Evolutionary conservation across 2,113 vertebrate genomes (phyloP), one percentile per base, ranked within the genome.

Genomic region (Sander vitreus): DNA sequence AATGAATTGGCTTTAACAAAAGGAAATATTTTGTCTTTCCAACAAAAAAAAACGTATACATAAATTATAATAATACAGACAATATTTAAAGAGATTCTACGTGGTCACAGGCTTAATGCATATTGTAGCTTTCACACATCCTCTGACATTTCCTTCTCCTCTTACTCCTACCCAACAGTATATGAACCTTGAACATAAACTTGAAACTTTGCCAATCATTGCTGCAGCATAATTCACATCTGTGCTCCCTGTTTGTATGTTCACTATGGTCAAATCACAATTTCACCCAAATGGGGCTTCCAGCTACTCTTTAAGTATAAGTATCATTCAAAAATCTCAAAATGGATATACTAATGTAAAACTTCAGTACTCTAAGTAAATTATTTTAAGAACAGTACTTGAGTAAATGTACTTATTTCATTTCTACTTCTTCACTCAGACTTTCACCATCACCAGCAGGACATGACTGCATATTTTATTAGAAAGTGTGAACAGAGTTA

Each of bases 71-170:
- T 33, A 33, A 33, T 33, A 33, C 71, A 43, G 3, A n/a, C 7
- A 25, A 50, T 63, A 21, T 63, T 60, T 50, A 63, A 21, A 27
- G 21, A 50, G 25, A 21, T 12, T 39, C 3, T 59, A 21, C 6
- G 12, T 69, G 30, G 9, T 69, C 14, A 5, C 19, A 48, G 43
- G 18, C 14, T 69, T 15, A 59, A 67, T 55, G 25, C 36, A 23
- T 33, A 19, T 16, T 48, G 0, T 48, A 4, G n/a, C 9, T 18
- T 59, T 33, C 2, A 39, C 8, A 55, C 9, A 30, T 47, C 54
- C 19, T 55, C 8, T 39, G 3, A 64, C 33, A 68, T 62, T 78
- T 83, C 25, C 64, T 7, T 67, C 25, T 65, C 58, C 47, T 33
- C 30, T 33, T 33, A 33, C 30, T 33, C 30, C 30, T 21, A 4